Evolutionary conservation across 2,797 vertebrate genomes (phyloP), one percentile per base, ranked within the genome.

Genomic region (Natrix natrix): DNA sequence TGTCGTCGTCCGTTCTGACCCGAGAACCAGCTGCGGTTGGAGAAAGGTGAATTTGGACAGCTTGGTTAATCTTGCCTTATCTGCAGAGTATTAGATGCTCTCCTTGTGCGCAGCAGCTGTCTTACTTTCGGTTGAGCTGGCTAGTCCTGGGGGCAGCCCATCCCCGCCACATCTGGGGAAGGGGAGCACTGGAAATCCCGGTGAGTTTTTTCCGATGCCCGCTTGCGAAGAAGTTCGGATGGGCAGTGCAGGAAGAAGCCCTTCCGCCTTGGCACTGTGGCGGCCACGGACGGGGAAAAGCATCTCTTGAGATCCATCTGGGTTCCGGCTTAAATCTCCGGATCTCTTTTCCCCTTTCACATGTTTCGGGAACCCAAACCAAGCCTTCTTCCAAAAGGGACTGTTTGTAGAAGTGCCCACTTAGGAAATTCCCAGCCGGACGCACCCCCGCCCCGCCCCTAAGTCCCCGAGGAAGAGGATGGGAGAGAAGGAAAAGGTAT

Each of bases 231-330:
- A 88, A n/a, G 5, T 61, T 86, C 28, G 20, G 61, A 0, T 60
- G 86, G 69, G 48, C 91, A 26, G 88, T 61, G 17, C 7, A 55
- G 87, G 89, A 93, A 3, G 0, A 69, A 87, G 57, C 69, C 48
- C 59, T 63, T 88, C 22, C 48, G 37, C 28, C 61, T 3, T 24
- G 74, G 8, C 10, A 0, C 6, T 5, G n/a, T 0, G 7, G 2
- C 5, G 3, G 43, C 74, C 83, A 90, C 86, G 91, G 92, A 52
- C 37, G 61, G 89, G 89, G 69, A 89, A 88, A 92, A 91, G 90
- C 94, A 60, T 90, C 94, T 48, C 89, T 60, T 87, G 3, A 32
- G 90, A 89, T 91, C 94, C 91, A n/a, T 93, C 37, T n/a, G 52
- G 95, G 26, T 66, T 48, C 88, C 91, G 11, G 91, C 92, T 69